Evolutionary conservation across 2,797 vertebrate genomes (phyloP).

Genomic region (Bucorvus abyssinicus): DNA sequence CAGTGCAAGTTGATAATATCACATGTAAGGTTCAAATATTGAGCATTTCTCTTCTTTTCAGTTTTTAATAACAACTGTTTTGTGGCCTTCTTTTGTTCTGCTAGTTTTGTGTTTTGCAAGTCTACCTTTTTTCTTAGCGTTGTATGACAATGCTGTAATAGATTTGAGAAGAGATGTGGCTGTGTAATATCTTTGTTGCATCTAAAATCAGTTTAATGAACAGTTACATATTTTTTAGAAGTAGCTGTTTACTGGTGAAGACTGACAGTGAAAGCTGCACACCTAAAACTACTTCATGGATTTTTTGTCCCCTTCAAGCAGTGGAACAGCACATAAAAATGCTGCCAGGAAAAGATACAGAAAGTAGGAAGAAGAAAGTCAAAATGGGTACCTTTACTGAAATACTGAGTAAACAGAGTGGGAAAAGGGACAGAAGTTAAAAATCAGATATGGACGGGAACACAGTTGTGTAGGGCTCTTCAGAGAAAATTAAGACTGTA

Average conservation of each 20-base stretch:
- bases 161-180: neutral
- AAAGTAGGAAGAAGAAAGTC: neutral
- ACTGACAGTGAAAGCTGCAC: neutral
- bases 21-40: neutral
- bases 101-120: neutral
- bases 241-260: neutral
- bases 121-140: neutral
- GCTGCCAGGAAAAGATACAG: neutral
- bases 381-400: neutral
- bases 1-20: neutral
- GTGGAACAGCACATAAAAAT: neutral
- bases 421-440: neutral
- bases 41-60: neutral
- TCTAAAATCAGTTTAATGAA: neutral
- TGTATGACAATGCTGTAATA: neutral
- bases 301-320: neutral
- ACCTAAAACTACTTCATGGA: neutral
- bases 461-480: neutral
- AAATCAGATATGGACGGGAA: neutral
- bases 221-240: neutral
- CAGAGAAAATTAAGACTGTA: neutral
- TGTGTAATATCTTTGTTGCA: neutral
- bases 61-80: neutral
- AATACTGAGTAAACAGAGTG: neutral
- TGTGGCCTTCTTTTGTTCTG: neutral